Conservation (phyloP, 2,797 vertebrate genomes). For the Amblyopsis hoosieri region DNA sequence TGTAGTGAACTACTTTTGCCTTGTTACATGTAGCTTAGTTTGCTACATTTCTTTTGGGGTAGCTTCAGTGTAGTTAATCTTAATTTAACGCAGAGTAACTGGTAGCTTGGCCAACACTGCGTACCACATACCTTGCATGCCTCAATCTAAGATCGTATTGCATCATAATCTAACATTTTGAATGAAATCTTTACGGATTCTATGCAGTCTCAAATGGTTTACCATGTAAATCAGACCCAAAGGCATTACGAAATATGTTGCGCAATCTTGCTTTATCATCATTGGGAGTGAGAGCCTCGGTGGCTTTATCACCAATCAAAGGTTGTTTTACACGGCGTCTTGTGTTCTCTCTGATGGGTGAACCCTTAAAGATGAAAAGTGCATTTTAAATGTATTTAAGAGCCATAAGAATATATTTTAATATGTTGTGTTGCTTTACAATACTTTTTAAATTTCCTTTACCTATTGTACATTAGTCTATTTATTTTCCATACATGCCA, state of each 20-base stretch:
- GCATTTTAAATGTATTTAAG: background rate
- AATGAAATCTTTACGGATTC: background rate
- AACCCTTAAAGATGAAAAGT: background rate
- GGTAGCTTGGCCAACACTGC: too few species aligned
- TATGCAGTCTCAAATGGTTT: background rate
- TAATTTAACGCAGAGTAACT: too few species aligned
- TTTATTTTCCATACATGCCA: constrained; percentile 22
- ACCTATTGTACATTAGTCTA: background rate
- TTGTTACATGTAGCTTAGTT: too few species aligned
- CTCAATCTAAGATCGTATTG: constrained; percentile 35
- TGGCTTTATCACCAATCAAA: background rate
- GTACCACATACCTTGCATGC: background rate
- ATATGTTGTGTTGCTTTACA: background rate
- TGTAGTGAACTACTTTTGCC: too few species aligned
- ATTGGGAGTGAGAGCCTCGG: background rate
- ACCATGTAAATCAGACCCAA: constrained; percentile 8
- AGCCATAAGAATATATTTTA: background rate
- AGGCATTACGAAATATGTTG: background rate
- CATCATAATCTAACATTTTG: constrained; percentile 25
- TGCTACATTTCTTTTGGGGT: too few species aligned
- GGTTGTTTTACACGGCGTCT: background rate
- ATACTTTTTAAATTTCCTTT: background rate
- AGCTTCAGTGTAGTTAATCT: too few species aligned
- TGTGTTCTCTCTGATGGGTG: background rate
- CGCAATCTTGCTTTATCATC: background rate